Evolutionary conservation across 2,113 vertebrate species (phyloP).

Genomic region (Tor tambroides): DNA sequence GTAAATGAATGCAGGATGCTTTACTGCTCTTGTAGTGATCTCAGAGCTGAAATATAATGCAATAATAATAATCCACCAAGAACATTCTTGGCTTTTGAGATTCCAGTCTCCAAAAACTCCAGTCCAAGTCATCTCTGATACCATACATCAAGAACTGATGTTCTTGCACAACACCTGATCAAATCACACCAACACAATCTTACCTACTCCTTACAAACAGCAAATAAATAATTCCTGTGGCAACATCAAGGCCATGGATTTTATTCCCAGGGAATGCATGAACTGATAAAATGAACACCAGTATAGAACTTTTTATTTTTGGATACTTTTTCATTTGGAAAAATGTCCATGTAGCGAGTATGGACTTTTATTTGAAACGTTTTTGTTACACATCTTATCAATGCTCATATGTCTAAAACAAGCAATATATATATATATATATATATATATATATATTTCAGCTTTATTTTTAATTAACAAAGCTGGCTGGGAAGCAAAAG

Average conservation of each 20-base stretch:
- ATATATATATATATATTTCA: too few relatives aligned
- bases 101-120: neutral
- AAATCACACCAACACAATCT: neutral
- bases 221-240: neutral
- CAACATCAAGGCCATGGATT: neutral
- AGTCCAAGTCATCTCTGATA: neutral
- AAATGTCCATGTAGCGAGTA: neutral
- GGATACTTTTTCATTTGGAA: neutral
- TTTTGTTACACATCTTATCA: neutral
- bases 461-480: neutral
- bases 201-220: neutral
- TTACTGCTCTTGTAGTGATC: neutral
- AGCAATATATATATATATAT: neutral
- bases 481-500: too few relatives aligned
- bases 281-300: neutral
- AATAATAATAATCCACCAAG: neutral
- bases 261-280: neutral
- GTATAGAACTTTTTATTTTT: neutral
- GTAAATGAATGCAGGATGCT: neutral
- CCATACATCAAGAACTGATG: neutral
- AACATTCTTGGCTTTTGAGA: neutral
- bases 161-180: neutral
- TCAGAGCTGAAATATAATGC: neutral
- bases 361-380: neutral
- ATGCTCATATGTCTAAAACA: neutral